Evolutionary conservation across 1,140 invertebrate genomes (phyloP).

Genomic region (Papilio aristodemus): DNA sequence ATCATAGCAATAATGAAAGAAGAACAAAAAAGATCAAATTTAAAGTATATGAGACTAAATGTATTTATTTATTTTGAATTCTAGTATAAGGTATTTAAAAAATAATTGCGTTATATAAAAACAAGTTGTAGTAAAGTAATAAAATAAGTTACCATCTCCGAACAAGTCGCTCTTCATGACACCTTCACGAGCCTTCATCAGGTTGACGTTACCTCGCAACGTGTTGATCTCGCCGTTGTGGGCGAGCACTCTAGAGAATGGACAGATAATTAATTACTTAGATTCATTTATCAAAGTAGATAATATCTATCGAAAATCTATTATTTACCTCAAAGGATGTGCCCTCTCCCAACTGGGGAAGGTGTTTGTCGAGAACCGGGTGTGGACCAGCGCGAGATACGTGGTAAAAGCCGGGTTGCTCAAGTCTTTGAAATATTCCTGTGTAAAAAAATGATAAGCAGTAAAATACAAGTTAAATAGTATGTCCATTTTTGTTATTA

Average conservation of each 20-base stretch:
- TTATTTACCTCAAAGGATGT: conserved; percentile 95
- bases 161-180: conserved; percentile 95
- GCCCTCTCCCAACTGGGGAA: conserved; percentile 99
- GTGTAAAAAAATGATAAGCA: conserved; percentile 12
- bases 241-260: conserved; percentile 89
- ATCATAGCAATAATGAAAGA: background rate
- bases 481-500: no score
- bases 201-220: conserved; percentile 97
- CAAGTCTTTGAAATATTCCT: conserved; percentile 84
- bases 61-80: no score
- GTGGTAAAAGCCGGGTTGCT: conserved; percentile 92
- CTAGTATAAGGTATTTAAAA: no score
- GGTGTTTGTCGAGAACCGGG: conserved; percentile 98
- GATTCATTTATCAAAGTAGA: no score
- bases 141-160: conserved; percentile 80
- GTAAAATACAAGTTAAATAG: no score
- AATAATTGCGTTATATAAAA: background rate
- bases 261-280: conserved; percentile 18
- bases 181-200: conserved; percentile 99
- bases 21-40: no score
- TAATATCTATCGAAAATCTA: no score
- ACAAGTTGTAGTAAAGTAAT: background rate
- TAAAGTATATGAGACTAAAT: no score
- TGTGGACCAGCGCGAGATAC: conserved; percentile 97
- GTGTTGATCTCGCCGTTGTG: conserved; percentile 99